A percentile compares a stretch with the other conserved stretches of the same genome.
Evolutionary conservation across 2,888 invertebrate genomes (phyloP).

Genomic region (Eupithecia exiguata): DNA sequence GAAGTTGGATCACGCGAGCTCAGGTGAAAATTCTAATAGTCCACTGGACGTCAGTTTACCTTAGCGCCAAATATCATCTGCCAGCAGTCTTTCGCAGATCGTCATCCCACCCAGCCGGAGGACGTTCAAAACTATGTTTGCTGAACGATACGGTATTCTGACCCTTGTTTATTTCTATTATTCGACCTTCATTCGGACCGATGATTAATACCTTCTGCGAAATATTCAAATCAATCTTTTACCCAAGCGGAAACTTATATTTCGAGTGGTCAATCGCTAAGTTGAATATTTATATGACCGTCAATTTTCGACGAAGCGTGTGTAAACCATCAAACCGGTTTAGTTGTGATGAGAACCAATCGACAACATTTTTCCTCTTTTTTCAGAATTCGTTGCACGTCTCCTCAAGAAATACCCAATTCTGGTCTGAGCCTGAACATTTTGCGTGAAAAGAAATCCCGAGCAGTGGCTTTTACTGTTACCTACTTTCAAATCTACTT

Average conservation of each 20-base stretch:
- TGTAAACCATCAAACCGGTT: constrained; percentile 7
- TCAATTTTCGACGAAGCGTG: constrained; percentile 1
- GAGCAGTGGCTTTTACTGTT: not conserved
- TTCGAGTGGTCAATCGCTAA: not conserved
- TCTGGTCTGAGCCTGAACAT: not conserved
- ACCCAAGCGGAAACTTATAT: not conserved
- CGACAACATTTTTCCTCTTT: not conserved
- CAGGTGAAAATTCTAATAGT: too few species aligned
- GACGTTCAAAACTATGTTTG: not conserved
- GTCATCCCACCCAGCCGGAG: not conserved
- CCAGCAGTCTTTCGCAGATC: not conserved
- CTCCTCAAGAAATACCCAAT: not conserved
- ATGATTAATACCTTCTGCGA: not conserved
- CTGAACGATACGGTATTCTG: not conserved
- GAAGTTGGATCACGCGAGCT: too few species aligned
- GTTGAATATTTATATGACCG: not conserved
- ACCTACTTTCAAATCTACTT: not conserved
- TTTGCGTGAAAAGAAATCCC: constrained; percentile 1
- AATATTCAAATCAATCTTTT: not conserved
- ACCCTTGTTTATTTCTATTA: not conserved
- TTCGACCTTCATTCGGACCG: not conserved
- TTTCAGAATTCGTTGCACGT: not conserved
- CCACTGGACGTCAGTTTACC: too few species aligned
- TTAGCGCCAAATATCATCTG: too few species aligned
- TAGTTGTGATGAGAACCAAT: constrained; percentile 5